Base-by-base conservation (phyloP, 1,140 invertebrate species). In the Mylabris phalerata region DNA sequence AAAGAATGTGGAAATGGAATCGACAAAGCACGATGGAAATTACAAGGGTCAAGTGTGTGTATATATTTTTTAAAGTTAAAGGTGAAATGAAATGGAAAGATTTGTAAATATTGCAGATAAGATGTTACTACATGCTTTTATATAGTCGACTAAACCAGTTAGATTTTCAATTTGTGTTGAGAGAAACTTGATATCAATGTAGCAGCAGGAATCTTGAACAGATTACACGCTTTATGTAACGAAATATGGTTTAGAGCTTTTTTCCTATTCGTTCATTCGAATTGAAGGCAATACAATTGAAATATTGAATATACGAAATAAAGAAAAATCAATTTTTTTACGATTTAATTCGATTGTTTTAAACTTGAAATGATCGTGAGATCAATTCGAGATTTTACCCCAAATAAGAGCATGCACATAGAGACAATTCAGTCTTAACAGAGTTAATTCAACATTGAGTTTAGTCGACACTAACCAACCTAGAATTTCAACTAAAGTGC, bases 81-180 rank as follows among this genome's bases (percentile, higher is more conserved):
- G 40, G 51, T 44, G 51, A 59, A 63, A 63, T 63, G 61, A 63
- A 57, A 60, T 59, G 61, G 61, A 63, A 63, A 63, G 61, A 60
- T 57, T 59, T 55, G 62, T 45, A 63, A 61, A 57, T 61, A 55
- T 54, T 61, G 32, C 19, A 63, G 62, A 63, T 63, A 63, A 63
- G 62, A 63, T 61, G 62, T 63, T 63, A 63, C 59, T 59, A 55
- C 56, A 61, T 61, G 62, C 62, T 61, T 60, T 63, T 63, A 63
- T 60, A 49, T 60, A 63, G 54, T 63, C 54, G 26, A 55, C 58
- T 63, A 63, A 63, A 63, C 59, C 62, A 61, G 62, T 63, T 63
- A 63, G 62, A 63, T 61, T 63, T 63, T 61, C 62, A 63, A 63
- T 63, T 63, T 63, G 62, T 61, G 62, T 63, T 57, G 62, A 63